phyloP scores from a whole-genome alignment of 2,888 invertebrate genomes.

The Phengaris arion region DNA sequence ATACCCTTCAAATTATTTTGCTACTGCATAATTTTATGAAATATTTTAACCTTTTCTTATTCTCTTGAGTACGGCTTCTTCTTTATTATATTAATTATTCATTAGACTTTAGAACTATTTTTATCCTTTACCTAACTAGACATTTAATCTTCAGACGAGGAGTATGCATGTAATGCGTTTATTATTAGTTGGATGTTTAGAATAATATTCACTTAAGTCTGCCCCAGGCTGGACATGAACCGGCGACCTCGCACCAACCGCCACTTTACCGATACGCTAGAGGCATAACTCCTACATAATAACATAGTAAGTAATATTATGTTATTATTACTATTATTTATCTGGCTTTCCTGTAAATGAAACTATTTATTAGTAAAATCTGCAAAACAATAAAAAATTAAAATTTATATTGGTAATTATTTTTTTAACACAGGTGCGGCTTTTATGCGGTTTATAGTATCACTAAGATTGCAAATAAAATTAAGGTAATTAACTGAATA shows the following conservation, averaged over 20 bases:
- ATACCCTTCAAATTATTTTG: not conserved
- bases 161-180: constrained; percentile 11
- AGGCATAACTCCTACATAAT: constrained; percentile 19
- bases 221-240: constrained; percentile 19
- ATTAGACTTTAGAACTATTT: not conserved
- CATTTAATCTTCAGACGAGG: not conserved
- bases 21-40: not conserved
- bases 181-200: constrained; percentile 2
- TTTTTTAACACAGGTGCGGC: too few relatives aligned
- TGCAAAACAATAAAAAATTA: too few relatives aligned
- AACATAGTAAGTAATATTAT: constrained; percentile 4
- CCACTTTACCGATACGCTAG: constrained; percentile 18
- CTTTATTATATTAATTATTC: too few relatives aligned
- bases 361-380: too few relatives aligned
- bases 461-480: too few relatives aligned
- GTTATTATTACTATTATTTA: not conserved
- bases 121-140: not conserved
- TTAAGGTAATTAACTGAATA: too few relatives aligned
- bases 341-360: not conserved
- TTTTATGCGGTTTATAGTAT: too few relatives aligned
- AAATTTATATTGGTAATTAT: too few relatives aligned
- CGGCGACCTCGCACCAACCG: constrained; percentile 1
- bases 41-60: not conserved
- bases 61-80: too few relatives aligned
- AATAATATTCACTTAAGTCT: constrained; percentile 19